A percentile compares a stretch with the other conserved stretches of the same genome.
phyloP scores from a whole-genome alignment of 2,888 invertebrate species.

The Malacosoma neustria region DNA sequence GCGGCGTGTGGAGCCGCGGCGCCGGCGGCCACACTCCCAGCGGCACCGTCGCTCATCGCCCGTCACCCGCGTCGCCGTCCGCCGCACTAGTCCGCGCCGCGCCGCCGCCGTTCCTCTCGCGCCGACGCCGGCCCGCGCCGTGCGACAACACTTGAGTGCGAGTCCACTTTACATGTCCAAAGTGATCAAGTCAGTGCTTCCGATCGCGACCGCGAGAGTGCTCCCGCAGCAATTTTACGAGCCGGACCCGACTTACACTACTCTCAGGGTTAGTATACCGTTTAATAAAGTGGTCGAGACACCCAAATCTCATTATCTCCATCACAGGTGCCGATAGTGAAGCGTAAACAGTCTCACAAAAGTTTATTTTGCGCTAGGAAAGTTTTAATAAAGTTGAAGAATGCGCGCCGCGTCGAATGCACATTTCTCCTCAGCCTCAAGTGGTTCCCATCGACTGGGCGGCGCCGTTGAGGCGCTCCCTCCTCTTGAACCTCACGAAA shows the following conservation, averaged over 20 bases:
- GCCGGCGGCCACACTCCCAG: slow-evolving; percentile 34
- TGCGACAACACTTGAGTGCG: slow-evolving; percentile 42
- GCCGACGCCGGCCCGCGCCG: slow-evolving; percentile 63
- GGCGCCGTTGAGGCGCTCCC: slow-evolving; percentile 64
- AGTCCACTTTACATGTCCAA: slow-evolving; percentile 64
- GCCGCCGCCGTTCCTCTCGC: slow-evolving; percentile 53
- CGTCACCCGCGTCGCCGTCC: slow-evolving; percentile 35
- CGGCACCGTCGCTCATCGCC: slow-evolving; percentile 35
- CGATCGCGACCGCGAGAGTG: slow-evolving; percentile 66
- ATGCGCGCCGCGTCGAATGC: slow-evolving; percentile 59
- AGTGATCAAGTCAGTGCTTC: slow-evolving; percentile 71
- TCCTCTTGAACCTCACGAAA: slow-evolving; percentile 54
- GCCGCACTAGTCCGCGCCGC: slow-evolving; percentile 57
- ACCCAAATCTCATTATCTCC: slow-evolving; percentile 22
- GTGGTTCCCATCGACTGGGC: slow-evolving; percentile 57
- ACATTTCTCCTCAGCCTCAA: slow-evolving; percentile 58
- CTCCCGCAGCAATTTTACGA: slow-evolving; percentile 61
- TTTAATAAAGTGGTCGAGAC: slow-evolving; percentile 23
- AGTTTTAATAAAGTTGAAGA: slow-evolving; percentile 59
- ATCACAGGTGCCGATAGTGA: slow-evolving; percentile 32
- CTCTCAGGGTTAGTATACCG: slow-evolving; percentile 66
- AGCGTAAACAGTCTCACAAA: slow-evolving; percentile 44
- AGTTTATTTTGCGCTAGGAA: slow-evolving; percentile 61
- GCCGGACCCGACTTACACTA: slow-evolving; percentile 61
- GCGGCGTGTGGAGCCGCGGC: slow-evolving; percentile 47